Evolutionary conservation across 1,140 invertebrate species (phyloP).

Genomic region (Leptinotarsa defecta): DNA sequence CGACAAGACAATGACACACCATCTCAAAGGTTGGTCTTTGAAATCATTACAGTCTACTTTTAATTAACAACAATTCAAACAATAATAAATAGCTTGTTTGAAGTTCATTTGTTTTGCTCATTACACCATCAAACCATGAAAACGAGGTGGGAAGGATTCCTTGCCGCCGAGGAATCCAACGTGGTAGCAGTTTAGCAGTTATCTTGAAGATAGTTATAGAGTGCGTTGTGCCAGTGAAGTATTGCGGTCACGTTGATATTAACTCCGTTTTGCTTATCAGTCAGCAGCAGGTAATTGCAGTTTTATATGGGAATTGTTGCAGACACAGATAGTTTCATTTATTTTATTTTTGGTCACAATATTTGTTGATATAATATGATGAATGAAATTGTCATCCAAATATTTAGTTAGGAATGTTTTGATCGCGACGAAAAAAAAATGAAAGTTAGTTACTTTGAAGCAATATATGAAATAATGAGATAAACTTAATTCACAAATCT

Average conservation of each 20-base stretch:
- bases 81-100: conserved; percentile 12
- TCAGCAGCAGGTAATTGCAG: background rate
- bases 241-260: background rate
- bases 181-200: background rate
- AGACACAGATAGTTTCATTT: background rate
- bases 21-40: background rate
- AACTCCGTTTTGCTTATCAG: background rate
- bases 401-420: too few species aligned
- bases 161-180: background rate
- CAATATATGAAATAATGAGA: too few species aligned
- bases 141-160: conserved; percentile 11
- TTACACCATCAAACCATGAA: conserved; percentile 20
- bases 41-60: conserved; percentile 13
- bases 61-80: conserved; percentile 11
- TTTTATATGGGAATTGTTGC: background rate
- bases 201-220: conserved; percentile 10
- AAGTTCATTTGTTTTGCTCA: conserved; percentile 16
- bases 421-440: too few species aligned
- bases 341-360: too few species aligned
- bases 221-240: conserved; percentile 1
- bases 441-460: too few species aligned
- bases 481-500: too few species aligned
- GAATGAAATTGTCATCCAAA: too few species aligned
- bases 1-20: conserved; percentile 5
- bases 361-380: too few species aligned